Conservation (phyloP, 2,888 invertebrate genomes). For the Archips crataeganus region DNA sequence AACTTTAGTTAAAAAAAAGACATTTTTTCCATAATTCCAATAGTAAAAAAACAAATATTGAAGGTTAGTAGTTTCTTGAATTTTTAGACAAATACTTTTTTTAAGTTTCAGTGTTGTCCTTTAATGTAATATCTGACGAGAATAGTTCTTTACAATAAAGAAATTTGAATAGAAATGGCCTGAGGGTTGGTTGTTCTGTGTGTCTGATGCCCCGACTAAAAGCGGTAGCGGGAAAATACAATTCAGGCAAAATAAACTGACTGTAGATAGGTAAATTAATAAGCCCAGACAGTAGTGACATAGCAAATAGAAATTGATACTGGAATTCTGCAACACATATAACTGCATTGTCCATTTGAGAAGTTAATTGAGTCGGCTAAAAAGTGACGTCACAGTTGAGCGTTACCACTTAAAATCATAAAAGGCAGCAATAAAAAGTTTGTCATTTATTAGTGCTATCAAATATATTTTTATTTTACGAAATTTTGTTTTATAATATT, state of each 20-base stretch:
- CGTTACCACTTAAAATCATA: no score
- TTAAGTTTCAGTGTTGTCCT: slow-evolving; percentile 28
- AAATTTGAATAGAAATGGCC: slow-evolving; percentile 66
- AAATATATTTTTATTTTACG: no score
- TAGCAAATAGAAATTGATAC: no score
- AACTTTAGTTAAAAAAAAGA: no score
- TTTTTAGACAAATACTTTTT: neutral
- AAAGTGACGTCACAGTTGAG: no score
- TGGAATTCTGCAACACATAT: neutral
- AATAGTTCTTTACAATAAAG: slow-evolving; percentile 55
- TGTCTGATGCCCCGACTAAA: slow-evolving; percentile 24
- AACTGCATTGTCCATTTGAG: neutral
- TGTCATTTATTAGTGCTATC: no score
- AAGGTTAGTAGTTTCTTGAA: no score
- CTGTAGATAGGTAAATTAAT: neutral
- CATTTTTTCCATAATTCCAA: no score
- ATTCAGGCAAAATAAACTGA: neutral
- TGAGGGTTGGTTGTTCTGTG: slow-evolving; percentile 45
- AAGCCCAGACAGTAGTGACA: neutral
- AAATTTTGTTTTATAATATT: no score
- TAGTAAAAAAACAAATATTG: no score
- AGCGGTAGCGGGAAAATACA: slow-evolving; percentile 26
- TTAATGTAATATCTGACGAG: slow-evolving; percentile 42
- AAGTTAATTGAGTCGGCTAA: no score
- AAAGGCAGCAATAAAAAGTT: no score